These are phyloP conservation scores for Dendrocincla tyrannina DNA, from an alignment of 2,797 vertebrate genomes.

Conservation along the genomic window DNA sequence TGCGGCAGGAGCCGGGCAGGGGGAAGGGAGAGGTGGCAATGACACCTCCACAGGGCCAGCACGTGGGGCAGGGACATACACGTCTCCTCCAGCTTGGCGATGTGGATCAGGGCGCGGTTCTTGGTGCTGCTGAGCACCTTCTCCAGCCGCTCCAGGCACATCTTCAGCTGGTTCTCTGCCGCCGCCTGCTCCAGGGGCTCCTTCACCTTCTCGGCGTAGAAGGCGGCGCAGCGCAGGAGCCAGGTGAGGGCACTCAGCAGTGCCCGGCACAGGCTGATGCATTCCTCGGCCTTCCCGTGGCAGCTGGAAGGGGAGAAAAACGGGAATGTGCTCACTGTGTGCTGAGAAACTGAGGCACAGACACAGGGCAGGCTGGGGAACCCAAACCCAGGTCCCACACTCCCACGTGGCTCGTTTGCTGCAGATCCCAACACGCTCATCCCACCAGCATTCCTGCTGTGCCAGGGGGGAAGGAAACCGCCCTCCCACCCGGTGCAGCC, in stretches of 20 bases:
- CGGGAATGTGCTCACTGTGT: rapidly evolving
- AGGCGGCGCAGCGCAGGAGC: constrained; percentile 90
- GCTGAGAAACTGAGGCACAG: background rate
- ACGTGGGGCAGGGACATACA: constrained; percentile 68
- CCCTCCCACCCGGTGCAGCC: background rate
- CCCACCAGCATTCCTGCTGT: background rate
- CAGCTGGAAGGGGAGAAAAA: constrained; percentile 79
- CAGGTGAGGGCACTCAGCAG: constrained; percentile 88
- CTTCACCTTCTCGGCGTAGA: constrained; percentile 86
- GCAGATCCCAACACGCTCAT: background rate
- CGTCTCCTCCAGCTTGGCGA: constrained; percentile 92
- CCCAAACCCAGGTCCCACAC: rapidly evolving
- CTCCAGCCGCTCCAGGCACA: constrained; percentile 88
- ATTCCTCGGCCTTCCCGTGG: constrained; percentile 95
- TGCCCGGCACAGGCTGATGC: constrained; percentile 92
- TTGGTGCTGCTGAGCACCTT: constrained; percentile 86
- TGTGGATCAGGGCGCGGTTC: constrained; percentile 94
- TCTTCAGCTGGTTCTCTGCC: constrained; percentile 84
- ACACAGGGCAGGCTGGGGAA: background rate
- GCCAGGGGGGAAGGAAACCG: background rate
- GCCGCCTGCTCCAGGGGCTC: constrained; percentile 76
- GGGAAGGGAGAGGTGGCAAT: constrained; percentile 50
- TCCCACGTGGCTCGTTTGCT: background rate
- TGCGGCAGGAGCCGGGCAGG: constrained; percentile 37
- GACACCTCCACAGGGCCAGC: background rate